These are phyloP conservation scores for Scomber japonicus DNA, from an alignment of 2,113 vertebrate species.

Conservation along the genomic window DNA sequence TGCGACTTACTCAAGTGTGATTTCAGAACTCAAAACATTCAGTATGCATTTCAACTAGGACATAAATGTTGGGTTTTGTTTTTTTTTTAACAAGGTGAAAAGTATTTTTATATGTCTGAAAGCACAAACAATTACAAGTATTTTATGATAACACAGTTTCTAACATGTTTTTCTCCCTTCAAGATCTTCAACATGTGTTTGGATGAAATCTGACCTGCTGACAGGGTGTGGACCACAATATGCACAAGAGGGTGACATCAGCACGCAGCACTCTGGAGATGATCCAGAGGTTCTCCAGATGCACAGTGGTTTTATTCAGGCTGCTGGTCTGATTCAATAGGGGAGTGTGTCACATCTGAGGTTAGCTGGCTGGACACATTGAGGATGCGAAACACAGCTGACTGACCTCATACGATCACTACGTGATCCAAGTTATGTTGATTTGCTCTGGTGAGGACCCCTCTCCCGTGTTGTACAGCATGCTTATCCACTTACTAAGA, in stretches of 20 bases:
- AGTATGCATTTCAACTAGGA: no score
- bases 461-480: not conserved
- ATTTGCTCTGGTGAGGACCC: constrained; percentile 22
- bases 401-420: constrained; percentile 65
- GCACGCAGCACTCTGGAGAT: constrained; percentile 60
- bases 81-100: no score
- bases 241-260: constrained; percentile 74
- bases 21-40: no score
- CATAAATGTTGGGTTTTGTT: no score
- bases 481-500: constrained; percentile 5
- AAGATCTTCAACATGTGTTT: constrained; percentile 13
- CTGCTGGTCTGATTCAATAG: constrained; percentile 33
- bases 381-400: constrained; percentile 57
- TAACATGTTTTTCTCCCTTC: not conserved
- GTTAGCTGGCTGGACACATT: constrained; percentile 40
- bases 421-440: constrained; percentile 15
- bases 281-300: constrained; percentile 76
- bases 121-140: not conserved
- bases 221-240: constrained; percentile 62
- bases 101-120: no score
- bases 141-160: not conserved
- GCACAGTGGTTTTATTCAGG: constrained; percentile 71
- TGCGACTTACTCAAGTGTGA: no score
- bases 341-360: constrained; percentile 60
- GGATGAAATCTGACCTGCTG: constrained; percentile 49